Base-by-base conservation (phyloP, 2,888 invertebrate species). In the Troilus luridus region DNA sequence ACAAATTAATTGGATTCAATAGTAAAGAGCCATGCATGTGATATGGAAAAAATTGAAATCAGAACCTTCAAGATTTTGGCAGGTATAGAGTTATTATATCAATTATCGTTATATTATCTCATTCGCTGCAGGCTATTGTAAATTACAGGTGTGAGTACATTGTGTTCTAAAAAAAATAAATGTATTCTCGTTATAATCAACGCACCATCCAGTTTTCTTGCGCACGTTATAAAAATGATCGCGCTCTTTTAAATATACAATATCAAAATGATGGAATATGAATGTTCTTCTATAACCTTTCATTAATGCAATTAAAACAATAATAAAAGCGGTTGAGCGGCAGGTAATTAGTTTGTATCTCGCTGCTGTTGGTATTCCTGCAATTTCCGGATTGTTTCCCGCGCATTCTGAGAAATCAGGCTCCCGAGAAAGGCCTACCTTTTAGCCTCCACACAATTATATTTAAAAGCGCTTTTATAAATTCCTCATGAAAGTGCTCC, bases 401-500 rank as follows among this genome's bases (percentile, higher is more conserved):
- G 56, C 8, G 11, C 54, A 56, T 85, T 85, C 85, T 85, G n/a
- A 54, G 85, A 85, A 85, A 58, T 85, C 56, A n/a, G 85, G 7
- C 56, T 58, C n/a, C 85, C 85, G 21, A 77, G 72, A 41, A 54
- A 85, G 56, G 56, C n/a, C 85, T 85, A 58, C 85, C 85, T 85
- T 85, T 85, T 85, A 85, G 85, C 85, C 56, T 58, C 21, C 85
- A n/a, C 12, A 58, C 85, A 58, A 85, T 85, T 85, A 85, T 85
- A n/a, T 85, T 85, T 85, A 85, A 85, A 85, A 85, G 85, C 85
- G 11, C 85, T 85, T 85, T 85, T 85, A 85, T 85, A 85, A 85
- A 85, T 85, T 85, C 85, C 85, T 85, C 56, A n/a, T 54, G 85
- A 77, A 77, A 77, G 72, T 77, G 72, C 72, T 19, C 41, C 72